A percentile compares a stretch with the other conserved stretches of the same genome.
Conservation (phyloP, 2,888 invertebrate species). For the Drosophila multiciliata region DNA sequence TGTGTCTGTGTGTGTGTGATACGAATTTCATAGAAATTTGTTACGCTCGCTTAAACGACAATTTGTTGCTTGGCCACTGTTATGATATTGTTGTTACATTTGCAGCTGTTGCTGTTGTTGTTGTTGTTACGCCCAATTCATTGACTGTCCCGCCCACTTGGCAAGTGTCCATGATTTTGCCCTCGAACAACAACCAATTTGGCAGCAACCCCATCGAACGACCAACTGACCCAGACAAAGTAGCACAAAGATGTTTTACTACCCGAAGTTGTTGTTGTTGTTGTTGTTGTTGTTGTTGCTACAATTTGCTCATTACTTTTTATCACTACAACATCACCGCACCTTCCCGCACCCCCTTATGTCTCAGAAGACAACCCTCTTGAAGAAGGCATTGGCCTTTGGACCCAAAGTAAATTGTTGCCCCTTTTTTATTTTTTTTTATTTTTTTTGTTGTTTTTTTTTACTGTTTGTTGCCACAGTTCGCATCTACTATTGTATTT, state of each 20-base stretch:
- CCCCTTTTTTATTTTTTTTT: constrained; percentile 55
- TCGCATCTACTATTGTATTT: constrained; percentile 54
- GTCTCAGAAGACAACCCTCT: constrained; percentile 21
- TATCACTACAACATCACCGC: constrained; percentile 65
- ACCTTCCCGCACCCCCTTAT: neutral
- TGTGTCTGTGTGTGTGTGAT: constrained; percentile 25
- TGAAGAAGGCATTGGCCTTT: constrained; percentile 56
- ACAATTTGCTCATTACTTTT: constrained; percentile 81
- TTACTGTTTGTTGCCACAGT: constrained; percentile 17
- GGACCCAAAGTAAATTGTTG: constrained; percentile 70
- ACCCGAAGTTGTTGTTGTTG: constrained; percentile 30
- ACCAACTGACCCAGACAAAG: constrained; percentile 76
- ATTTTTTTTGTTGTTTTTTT: neutral
- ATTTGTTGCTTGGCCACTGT: constrained; percentile 55
- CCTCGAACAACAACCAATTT: constrained; percentile 64
- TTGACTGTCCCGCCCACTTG: constrained; percentile 55
- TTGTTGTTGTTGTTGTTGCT: constrained; percentile 71
- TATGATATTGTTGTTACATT: constrained; percentile 14
- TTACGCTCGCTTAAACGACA: constrained; percentile 71
- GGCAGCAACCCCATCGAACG: constrained; percentile 48
- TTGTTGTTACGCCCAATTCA: constrained; percentile 72
- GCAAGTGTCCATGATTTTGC: constrained; percentile 19
- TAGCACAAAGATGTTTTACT: constrained; percentile 77
- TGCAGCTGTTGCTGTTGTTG: constrained; percentile 12
- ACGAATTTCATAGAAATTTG: constrained; percentile 73